These are phyloP conservation scores for Hylaea fasciaria DNA, from an alignment of 2,888 invertebrate genomes.

Conservation along the genomic window DNA sequence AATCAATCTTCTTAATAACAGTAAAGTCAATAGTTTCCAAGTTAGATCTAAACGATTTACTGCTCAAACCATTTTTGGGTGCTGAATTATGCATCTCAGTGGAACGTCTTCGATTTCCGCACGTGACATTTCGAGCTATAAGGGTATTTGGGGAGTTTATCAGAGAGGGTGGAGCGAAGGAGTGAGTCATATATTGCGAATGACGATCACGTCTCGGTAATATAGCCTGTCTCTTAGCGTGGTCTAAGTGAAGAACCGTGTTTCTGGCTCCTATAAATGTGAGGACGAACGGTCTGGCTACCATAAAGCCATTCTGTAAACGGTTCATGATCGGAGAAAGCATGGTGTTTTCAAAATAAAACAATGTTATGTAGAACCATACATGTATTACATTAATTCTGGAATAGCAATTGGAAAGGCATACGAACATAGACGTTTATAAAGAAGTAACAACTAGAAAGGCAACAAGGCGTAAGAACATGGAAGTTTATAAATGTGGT, in stretches of 20 bases:
- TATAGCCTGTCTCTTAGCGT: slow-evolving; percentile 55
- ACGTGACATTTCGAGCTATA: slow-evolving; percentile 46
- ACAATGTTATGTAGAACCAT: neutral
- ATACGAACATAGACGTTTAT: too few species aligned
- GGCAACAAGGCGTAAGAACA: too few species aligned
- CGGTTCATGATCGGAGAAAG: neutral
- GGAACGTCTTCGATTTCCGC: slow-evolving; percentile 15
- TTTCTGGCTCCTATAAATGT: slow-evolving; percentile 39
- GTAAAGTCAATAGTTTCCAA: too few species aligned
- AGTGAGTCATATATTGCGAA: slow-evolving; percentile 61
- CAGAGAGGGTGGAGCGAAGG: slow-evolving; percentile 33
- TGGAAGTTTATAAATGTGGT: too few species aligned
- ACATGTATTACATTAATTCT: neutral
- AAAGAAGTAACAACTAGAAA: too few species aligned
- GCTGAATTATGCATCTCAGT: slow-evolving; percentile 12
- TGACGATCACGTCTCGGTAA: slow-evolving; percentile 72
- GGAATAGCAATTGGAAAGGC: too few species aligned
- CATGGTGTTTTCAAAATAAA: neutral
- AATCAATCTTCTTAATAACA: too few species aligned
- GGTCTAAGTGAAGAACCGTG: slow-evolving; percentile 75
- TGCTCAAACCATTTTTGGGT: neutral
- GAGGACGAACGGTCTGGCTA: neutral
- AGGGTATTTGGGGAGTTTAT: slow-evolving; percentile 42
- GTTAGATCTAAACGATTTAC: too few species aligned
- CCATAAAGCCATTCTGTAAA: neutral